A percentile compares a stretch with the other conserved stretches of the same genome.
Evolutionary conservation across 2,797 vertebrate species (phyloP).

Genomic region (Platalea minor): DNA sequence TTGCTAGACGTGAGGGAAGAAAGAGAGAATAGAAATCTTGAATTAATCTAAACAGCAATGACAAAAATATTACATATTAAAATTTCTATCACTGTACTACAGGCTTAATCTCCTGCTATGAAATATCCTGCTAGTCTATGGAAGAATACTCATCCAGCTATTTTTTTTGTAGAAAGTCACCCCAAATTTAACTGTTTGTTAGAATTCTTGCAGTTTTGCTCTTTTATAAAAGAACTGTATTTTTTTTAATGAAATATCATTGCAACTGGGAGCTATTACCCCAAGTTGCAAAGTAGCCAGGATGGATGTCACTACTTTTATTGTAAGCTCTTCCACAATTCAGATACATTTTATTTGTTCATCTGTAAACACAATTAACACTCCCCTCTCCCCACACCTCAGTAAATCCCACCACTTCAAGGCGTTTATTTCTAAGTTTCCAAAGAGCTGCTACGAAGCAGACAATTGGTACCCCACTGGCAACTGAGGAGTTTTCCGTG

Average conservation of each 20-base stretch:
- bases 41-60: conserved; percentile 55
- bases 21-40: conserved; percentile 73
- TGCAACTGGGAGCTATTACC: background rate
- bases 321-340: background rate
- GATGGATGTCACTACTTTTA: background rate
- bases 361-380: background rate
- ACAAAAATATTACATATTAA: background rate
- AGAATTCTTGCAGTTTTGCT: background rate
- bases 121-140: background rate
- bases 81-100: background rate
- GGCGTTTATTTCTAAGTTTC: background rate
- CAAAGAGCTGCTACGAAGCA: conserved; percentile 3
- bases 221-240: background rate
- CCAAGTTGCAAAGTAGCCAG: background rate
- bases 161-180: background rate
- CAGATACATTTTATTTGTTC: background rate
- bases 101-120: background rate
- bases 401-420: background rate
- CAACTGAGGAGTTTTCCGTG: background rate
- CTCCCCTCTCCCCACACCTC: background rate
- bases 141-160: background rate
- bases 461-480: background rate
- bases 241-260: background rate
- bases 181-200: background rate
- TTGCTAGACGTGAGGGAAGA: conserved; percentile 82